A percentile compares a stretch with the other conserved stretches of the same genome.
phyloP scores from a whole-genome alignment of 2,888 invertebrate species.

The Dicycla oo region DNA sequence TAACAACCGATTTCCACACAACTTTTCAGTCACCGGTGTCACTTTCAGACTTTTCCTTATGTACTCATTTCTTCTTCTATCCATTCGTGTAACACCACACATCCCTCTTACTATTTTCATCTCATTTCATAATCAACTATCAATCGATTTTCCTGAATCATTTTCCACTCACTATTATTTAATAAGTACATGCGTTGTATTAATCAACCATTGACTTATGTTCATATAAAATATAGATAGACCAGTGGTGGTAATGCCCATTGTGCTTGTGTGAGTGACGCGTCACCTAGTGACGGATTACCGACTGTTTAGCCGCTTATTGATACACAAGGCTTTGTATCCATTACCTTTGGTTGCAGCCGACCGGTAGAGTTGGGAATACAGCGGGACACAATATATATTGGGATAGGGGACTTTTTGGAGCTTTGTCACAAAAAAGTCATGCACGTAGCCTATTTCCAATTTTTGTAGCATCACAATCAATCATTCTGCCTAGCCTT shows the following conservation, averaged over 20 bases:
- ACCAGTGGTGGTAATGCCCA: constrained; percentile 68
- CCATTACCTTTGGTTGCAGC: constrained; percentile 68
- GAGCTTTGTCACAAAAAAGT: background rate
- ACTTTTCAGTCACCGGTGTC: too few species aligned
- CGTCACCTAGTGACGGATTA: constrained; percentile 85
- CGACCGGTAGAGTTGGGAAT: constrained; percentile 63
- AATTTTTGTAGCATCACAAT: background rate
- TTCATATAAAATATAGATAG: background rate
- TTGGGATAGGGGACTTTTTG: background rate
- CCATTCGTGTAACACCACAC: too few species aligned
- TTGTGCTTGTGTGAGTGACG: constrained; percentile 76
- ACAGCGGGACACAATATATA: constrained; percentile 13
- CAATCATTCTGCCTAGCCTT: too few species aligned
- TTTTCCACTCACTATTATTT: background rate
- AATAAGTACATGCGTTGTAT: background rate
- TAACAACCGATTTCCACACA: too few species aligned
- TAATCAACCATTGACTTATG: background rate
- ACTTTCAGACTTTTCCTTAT: too few species aligned
- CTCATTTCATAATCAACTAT: too few species aligned
- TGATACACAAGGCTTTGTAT: constrained; percentile 74
- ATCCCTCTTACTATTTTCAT: too few species aligned
- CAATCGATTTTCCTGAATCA: background rate
- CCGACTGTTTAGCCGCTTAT: constrained; percentile 82
- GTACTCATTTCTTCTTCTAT: too few species aligned
- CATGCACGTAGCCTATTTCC: too few species aligned